phyloP scores from a whole-genome alignment of 92 coral and sea anemone species.

The Desmophyllum pertusum region DNA sequence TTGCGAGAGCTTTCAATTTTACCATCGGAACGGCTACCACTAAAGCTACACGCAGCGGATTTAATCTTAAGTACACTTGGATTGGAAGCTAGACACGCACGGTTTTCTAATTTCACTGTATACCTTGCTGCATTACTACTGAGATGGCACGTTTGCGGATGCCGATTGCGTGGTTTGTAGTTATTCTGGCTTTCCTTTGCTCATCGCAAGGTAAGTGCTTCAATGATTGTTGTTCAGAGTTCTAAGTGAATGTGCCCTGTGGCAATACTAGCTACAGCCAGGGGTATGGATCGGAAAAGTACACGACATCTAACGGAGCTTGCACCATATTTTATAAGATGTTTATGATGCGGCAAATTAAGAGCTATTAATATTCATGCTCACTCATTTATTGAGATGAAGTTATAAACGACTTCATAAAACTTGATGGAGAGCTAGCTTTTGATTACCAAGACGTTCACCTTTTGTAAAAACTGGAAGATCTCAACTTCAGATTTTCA shows the following conservation, averaged over 20 bases:
- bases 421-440: not conserved
- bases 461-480: not conserved
- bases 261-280: not conserved
- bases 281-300: not conserved
- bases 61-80: too few relatives aligned
- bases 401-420: slow-evolving; percentile 17
- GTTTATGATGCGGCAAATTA: not conserved
- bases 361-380: slow-evolving; percentile 27
- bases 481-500: not conserved
- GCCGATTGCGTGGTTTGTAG: not conserved
- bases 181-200: not conserved
- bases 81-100: not conserved
- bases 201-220: slow-evolving; percentile 15
- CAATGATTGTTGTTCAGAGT: not conserved
- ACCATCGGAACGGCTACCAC: not conserved
- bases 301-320: not conserved
- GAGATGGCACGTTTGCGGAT: slow-evolving; percentile 23
- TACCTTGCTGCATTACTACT: not conserved
- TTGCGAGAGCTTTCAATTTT: not conserved
- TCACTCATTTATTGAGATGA: not conserved
- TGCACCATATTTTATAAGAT: not conserved
- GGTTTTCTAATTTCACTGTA: not conserved
- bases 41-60: not conserved
- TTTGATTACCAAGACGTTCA: not conserved
- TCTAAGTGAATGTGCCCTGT: not conserved